Evolutionary conservation across 2,888 invertebrate species (phyloP).

Genomic region (Sinodicranocentrus sp.): DNA sequence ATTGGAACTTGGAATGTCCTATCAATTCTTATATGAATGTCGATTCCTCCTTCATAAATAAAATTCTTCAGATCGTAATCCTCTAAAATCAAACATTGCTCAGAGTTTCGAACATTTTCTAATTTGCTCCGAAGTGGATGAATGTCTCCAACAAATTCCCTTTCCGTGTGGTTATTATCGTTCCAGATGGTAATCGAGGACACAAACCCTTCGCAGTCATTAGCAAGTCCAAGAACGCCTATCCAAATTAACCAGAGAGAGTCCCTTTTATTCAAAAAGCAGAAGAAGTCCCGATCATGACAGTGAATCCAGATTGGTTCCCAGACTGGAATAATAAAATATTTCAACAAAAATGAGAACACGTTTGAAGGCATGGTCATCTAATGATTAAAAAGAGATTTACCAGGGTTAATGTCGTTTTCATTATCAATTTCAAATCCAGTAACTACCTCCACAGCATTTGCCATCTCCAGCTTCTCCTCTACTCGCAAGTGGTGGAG

Average conservation of each 20-base stretch:
- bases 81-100: conserved; percentile 65
- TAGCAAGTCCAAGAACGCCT: conserved; percentile 38
- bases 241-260: conserved; percentile 71
- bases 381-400: neutral
- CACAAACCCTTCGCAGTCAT: conserved; percentile 26
- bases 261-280: conserved; percentile 52
- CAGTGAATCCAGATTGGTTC: conserved; percentile 72
- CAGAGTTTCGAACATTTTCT: conserved; percentile 58
- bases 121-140: conserved; percentile 58
- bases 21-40: conserved; percentile 68
- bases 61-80: conserved; percentile 58
- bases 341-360: neutral
- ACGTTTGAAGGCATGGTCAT: neutral
- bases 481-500: conserved; percentile 61
- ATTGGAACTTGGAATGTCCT: conserved; percentile 45
- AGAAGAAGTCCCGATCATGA: conserved; percentile 68
- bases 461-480: conserved; percentile 64
- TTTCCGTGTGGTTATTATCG: conserved; percentile 41
- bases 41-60: conserved; percentile 70
- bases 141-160: conserved; percentile 52
- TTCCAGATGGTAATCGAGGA: conserved; percentile 64
- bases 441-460: conserved; percentile 65
- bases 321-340: conserved; percentile 50
- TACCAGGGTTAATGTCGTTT: conserved; percentile 45
- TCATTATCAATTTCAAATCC: conserved; percentile 71